Conservation (phyloP, 2,888 invertebrate genomes). For the Tiliacea aurago region DNA sequence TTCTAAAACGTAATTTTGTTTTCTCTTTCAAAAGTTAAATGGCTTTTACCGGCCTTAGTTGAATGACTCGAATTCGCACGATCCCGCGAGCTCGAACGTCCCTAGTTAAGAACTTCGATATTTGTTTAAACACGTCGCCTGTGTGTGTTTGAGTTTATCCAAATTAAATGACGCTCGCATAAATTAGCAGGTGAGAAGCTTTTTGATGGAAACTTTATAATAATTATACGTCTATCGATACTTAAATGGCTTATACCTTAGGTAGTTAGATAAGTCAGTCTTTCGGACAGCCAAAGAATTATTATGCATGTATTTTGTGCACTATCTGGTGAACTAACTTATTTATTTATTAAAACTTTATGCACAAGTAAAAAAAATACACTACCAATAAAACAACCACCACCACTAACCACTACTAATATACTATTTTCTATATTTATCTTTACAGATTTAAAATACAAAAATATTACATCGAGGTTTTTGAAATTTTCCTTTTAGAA, state of each 20-base stretch:
- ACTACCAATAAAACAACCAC: no score
- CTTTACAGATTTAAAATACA: not conserved
- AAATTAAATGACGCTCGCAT: slow-evolving; percentile 37
- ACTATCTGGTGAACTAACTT: not conserved
- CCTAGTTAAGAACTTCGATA: slow-evolving; percentile 55
- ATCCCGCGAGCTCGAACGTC: slow-evolving; percentile 12
- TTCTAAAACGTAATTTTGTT: slow-evolving; percentile 55
- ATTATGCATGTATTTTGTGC: no score
- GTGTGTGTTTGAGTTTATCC: slow-evolving; percentile 49
- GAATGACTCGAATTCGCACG: slow-evolving; percentile 47
- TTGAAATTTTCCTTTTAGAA: not conserved
- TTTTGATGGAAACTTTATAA: not conserved
- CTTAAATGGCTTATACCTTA: not conserved
- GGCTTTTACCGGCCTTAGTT: slow-evolving; percentile 58
- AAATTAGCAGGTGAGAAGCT: slow-evolving; percentile 35
- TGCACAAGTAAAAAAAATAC: no score
- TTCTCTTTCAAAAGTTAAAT: slow-evolving; percentile 60
- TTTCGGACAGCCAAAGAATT: no score
- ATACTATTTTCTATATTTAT: no score
- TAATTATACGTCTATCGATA: not conserved
- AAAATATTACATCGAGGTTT: not conserved
- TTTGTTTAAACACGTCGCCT: slow-evolving; percentile 44
- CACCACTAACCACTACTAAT: no score
- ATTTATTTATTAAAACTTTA: no score
- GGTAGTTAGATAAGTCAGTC: no score